Percentiles rank a stretch among this genome's conserved stretches.
phyloP scores from a whole-genome alignment of 1,140 invertebrate species.

The Ruditapes philippinarum region DNA sequence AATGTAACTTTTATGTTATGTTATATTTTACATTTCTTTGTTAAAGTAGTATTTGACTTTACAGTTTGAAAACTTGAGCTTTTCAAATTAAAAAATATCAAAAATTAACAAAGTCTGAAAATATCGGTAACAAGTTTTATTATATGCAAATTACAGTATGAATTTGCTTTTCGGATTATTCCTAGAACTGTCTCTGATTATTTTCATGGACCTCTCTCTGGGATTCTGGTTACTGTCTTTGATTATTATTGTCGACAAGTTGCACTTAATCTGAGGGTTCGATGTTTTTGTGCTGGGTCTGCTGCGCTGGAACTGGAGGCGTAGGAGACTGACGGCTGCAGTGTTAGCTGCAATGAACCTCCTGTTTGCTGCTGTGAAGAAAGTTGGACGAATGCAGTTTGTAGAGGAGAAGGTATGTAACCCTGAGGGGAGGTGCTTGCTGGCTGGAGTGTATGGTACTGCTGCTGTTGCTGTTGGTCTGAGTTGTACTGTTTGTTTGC shows the following conservation, averaged over 20 bases:
- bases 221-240: neutral
- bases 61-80: too few species aligned
- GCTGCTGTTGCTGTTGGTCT: neutral
- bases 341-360: neutral
- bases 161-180: neutral
- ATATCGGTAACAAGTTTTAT: neutral
- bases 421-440: too few species aligned
- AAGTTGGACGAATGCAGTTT: neutral
- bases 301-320: neutral
- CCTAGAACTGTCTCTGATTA: conserved; percentile 1
- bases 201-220: neutral
- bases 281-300: neutral
- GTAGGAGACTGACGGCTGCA: neutral
- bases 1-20: too few species aligned
- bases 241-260: too few species aligned
- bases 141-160: neutral
- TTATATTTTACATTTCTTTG: too few species aligned
- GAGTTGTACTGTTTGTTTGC: neutral
- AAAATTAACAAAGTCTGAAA: conserved; percentile 7
- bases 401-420: neutral
- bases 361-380: neutral
- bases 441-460: conserved; percentile 4
- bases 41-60: too few species aligned
- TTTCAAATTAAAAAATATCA: too few species aligned
- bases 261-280: neutral